Base-by-base conservation (phyloP, 2,888 invertebrate species). In the Galerucella calmariensis region DNA sequence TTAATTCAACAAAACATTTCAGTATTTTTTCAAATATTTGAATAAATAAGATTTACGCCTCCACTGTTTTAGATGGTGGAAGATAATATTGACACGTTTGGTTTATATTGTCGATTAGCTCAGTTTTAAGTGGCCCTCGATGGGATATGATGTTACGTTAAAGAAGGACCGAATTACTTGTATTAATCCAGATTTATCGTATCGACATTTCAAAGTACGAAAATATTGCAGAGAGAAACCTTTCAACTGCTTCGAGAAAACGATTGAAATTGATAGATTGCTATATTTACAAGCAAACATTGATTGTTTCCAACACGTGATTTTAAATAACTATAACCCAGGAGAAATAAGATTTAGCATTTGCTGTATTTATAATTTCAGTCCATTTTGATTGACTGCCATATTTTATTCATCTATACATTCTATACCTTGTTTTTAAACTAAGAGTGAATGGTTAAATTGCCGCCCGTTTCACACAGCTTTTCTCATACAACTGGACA, bases 161-260 rank as follows among this genome's bases (percentile, higher is more conserved):
- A 73, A 61, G 46, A 67, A 61, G 51, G 67, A 56, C 78, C 69
- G 73, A 71, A 69, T 72, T 73, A 74, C 78, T 56, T 16, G 16
- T n/a, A 68, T 70, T 78, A 75, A 78, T 78, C 75, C 78, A 62
- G 73, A 68, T 75, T 77, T 77, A 69, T 68, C 71, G 70, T 46
- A 71, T 71, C 74, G 74, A 70, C 62, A 46, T 51, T 74, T 70
- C 59, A n/a, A 12, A 53, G 62, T 61, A 67, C 24, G 58, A 71
- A 73, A 75, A 56, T 61, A 73, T 46, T 46, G 69, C 27, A 69
- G 53, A 56, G 44, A 46, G 77, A 77, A 77, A 71, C 77, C 77
- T 48, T 61, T 73, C 73, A 74, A 73, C 27, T 11, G 24, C 48
- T 65, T 53, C 27, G 35, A 56, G 67, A 35, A 27, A 67, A 53